phyloP scores from a whole-genome alignment of 2,888 invertebrate species.

The Alsophila aescularia region DNA sequence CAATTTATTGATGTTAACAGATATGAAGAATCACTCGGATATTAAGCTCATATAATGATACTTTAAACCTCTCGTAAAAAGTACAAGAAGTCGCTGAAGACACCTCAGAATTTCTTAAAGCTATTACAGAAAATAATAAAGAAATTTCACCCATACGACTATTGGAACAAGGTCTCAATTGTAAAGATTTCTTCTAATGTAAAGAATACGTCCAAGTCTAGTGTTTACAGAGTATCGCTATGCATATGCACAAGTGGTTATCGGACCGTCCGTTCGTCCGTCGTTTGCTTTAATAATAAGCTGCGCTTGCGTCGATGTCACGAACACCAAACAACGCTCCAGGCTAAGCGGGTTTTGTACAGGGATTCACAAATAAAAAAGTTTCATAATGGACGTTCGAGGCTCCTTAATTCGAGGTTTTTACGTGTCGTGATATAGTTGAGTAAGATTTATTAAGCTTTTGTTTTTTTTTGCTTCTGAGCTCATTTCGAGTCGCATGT shows the following conservation, averaged over 20 bases:
- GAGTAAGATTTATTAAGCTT: slow-evolving; percentile 14
- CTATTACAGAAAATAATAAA: neutral
- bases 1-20: slow-evolving; percentile 22
- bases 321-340: slow-evolving; percentile 76
- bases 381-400: slow-evolving; percentile 51
- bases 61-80: slow-evolving; percentile 18
- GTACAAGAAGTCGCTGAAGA: slow-evolving; percentile 26
- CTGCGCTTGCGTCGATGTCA: slow-evolving; percentile 73
- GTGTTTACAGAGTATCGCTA: slow-evolving; percentile 75
- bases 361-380: slow-evolving; percentile 56
- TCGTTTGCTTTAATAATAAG: slow-evolving; percentile 80
- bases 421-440: slow-evolving; percentile 21
- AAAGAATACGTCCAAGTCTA: slow-evolving; percentile 46
- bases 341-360: slow-evolving; percentile 52
- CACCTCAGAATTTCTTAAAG: slow-evolving; percentile 23
- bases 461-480: slow-evolving; percentile 11
- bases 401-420: slow-evolving; percentile 29
- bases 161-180: slow-evolving; percentile 18
- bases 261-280: slow-evolving; percentile 70
- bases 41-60: slow-evolving; percentile 17
- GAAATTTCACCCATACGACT: slow-evolving; percentile 4
- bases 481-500: neutral
- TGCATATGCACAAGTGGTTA: slow-evolving; percentile 80
- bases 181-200: slow-evolving; percentile 22
- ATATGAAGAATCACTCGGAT: slow-evolving; percentile 23